phyloP scores from a whole-genome alignment of 2,888 invertebrate genomes.

The Barypeithes pellucidus region DNA sequence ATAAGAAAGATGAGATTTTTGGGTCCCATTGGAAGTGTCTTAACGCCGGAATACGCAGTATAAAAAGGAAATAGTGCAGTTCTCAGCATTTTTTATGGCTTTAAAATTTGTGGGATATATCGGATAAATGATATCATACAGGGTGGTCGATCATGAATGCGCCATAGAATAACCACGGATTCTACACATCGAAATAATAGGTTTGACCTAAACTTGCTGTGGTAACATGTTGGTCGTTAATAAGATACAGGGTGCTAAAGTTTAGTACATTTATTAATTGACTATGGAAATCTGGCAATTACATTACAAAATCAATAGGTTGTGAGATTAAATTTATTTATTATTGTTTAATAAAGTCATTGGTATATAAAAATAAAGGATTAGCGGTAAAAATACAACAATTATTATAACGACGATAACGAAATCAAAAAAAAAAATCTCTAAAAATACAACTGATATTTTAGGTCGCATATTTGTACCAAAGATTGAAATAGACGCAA shows the following conservation, averaged over 20 bases:
- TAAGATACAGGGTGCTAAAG: too few relatives aligned
- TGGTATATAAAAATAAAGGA: neutral
- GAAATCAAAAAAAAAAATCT: too few relatives aligned
- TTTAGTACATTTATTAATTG: neutral
- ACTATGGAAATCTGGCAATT: neutral
- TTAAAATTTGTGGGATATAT: conserved; percentile 4
- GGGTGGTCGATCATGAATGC: too few relatives aligned
- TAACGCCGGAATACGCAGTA: neutral
- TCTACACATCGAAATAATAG: too few relatives aligned
- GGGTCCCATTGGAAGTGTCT: conserved; percentile 7
- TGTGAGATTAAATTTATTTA: neutral
- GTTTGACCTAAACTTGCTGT: too few relatives aligned
- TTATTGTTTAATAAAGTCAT: neutral
- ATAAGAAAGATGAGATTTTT: conserved; percentile 2
- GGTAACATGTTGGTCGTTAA: too few relatives aligned
- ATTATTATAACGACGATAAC: too few relatives aligned
- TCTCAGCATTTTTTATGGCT: neutral
- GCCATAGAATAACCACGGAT: too few relatives aligned
- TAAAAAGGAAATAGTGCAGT: neutral
- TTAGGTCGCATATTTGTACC: neutral
- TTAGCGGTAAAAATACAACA: neutral
- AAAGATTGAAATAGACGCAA: neutral
- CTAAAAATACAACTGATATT: conserved; percentile 3
- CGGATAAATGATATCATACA: neutral
- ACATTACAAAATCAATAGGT: neutral